These are phyloP conservation scores for Drosophila saltans DNA, from an alignment of 1,140 invertebrate genomes.

Conservation along the genomic window DNA sequence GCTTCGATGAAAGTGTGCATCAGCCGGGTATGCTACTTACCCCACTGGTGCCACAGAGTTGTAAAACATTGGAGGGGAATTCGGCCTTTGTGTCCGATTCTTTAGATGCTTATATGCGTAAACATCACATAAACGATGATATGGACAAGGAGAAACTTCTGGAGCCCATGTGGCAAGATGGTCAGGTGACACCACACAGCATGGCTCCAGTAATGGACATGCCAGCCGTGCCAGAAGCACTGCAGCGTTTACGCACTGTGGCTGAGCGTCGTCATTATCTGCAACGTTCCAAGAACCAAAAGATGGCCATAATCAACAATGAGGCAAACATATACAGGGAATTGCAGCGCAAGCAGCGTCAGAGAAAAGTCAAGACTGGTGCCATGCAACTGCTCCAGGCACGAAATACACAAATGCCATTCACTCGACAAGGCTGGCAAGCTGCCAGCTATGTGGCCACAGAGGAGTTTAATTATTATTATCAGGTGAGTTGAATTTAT, in stretches of 20 bases:
- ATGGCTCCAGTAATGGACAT: constrained; percentile 70
- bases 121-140: constrained; percentile 55
- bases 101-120: constrained; percentile 68
- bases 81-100: constrained; percentile 72
- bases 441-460: constrained; percentile 78
- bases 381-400: constrained; percentile 65
- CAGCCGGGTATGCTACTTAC: constrained; percentile 78
- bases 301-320: constrained; percentile 80
- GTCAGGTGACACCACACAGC: constrained; percentile 64
- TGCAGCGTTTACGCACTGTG: constrained; percentile 72
- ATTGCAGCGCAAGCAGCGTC: constrained; percentile 68
- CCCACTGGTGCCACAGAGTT: constrained; percentile 66
- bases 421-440: constrained; percentile 78
- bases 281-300: constrained; percentile 69
- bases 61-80: constrained; percentile 52
- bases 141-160: constrained; percentile 60
- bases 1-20: constrained; percentile 73
- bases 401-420: constrained; percentile 58
- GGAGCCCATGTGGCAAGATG: constrained; percentile 69
- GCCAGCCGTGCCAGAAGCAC: constrained; percentile 70
- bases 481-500: constrained; percentile 45
- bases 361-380: constrained; percentile 61
- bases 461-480: constrained; percentile 71
- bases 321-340: constrained; percentile 77
- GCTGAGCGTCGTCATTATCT: constrained; percentile 73